Percentiles rank a stretch among this genome's conserved stretches.
These are phyloP conservation scores for Cyphomyrus plagiostoma DNA, from an alignment of 2,113 vertebrate species.

Conservation along the genomic window DNA sequence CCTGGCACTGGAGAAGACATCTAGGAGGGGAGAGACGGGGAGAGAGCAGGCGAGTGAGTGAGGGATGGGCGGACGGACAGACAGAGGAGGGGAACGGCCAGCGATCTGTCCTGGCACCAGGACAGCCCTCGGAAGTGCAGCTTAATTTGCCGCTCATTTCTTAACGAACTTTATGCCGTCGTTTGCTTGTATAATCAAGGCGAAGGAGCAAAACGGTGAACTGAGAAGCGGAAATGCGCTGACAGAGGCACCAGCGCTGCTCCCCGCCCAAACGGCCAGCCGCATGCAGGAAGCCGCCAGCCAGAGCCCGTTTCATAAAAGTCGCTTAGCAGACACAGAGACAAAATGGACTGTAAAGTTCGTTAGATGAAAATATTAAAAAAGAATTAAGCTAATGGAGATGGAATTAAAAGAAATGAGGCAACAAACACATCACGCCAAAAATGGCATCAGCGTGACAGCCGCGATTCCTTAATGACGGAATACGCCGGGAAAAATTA, in stretches of 20 bases:
- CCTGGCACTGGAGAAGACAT: constrained; percentile 76
- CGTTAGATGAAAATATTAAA: constrained; percentile 95
- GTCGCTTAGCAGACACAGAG: constrained; percentile 99
- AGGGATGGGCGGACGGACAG: not conserved
- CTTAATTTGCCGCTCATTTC: constrained; percentile 98
- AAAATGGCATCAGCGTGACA: constrained; percentile 86
- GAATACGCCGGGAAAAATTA: constrained; percentile 99
- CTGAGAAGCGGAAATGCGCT: constrained; percentile 99
- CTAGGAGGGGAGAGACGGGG: constrained; percentile 56
- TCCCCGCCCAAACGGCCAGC: constrained; percentile 91
- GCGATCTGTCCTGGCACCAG: constrained; percentile 83
- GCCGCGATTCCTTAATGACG: constrained; percentile 88
- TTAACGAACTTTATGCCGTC: constrained; percentile 99
- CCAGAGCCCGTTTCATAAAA: constrained; percentile 99
- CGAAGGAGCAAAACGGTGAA: constrained; percentile 98
- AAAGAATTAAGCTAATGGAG: constrained; percentile 89
- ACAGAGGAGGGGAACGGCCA: constrained; percentile 66
- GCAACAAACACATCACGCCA: constrained; percentile 87
- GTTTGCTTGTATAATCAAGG: constrained; percentile 99
- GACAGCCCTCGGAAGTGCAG: constrained; percentile 90
- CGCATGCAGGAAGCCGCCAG: constrained; percentile 41
- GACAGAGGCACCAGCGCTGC: constrained; percentile 70
- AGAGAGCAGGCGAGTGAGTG: not conserved
- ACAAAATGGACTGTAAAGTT: constrained; percentile 86
- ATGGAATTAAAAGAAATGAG: constrained; percentile 86